Percentiles rank a stretch among this genome's conserved stretches.
Evolutionary conservation across 2,797 vertebrate genomes (phyloP).

Genomic region (Pyrocephalus nanus): DNA sequence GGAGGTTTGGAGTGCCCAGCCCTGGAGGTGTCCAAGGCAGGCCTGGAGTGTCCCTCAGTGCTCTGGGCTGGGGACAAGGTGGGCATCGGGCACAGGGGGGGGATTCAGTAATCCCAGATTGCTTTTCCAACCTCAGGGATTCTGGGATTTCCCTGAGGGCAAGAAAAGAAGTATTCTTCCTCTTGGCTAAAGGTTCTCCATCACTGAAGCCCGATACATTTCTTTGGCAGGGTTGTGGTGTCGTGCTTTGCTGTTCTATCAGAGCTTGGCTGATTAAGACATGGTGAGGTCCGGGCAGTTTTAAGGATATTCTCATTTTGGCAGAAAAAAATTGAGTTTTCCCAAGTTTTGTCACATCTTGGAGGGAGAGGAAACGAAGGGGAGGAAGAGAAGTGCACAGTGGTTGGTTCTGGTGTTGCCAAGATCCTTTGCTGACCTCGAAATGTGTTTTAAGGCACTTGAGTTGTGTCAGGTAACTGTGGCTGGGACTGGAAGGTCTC

Average conservation of each 20-base stretch:
- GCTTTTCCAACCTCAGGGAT: not conserved
- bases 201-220: not conserved
- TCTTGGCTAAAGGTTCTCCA: not conserved
- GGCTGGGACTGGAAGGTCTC: not conserved
- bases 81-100: no score
- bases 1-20: no score
- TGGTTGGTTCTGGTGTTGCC: not conserved
- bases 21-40: no score
- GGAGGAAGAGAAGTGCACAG: not conserved
- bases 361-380: not conserved
- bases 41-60: no score
- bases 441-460: not conserved
- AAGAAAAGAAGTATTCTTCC: not conserved
- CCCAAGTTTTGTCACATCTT: not conserved
- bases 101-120: no score
- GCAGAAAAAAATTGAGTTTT: not conserved
- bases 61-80: no score
- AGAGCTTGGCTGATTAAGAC: not conserved
- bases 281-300: fast-evolving
- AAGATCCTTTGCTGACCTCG: not conserved
- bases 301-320: not conserved
- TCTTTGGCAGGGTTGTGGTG: no score
- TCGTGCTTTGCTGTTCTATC: not conserved
- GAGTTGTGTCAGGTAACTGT: not conserved
- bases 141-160: fast-evolving